These are phyloP conservation scores for Microtus ochrogaster DNA, from an alignment of 2,113 vertebrate genomes.

Conservation along the genomic window DNA sequence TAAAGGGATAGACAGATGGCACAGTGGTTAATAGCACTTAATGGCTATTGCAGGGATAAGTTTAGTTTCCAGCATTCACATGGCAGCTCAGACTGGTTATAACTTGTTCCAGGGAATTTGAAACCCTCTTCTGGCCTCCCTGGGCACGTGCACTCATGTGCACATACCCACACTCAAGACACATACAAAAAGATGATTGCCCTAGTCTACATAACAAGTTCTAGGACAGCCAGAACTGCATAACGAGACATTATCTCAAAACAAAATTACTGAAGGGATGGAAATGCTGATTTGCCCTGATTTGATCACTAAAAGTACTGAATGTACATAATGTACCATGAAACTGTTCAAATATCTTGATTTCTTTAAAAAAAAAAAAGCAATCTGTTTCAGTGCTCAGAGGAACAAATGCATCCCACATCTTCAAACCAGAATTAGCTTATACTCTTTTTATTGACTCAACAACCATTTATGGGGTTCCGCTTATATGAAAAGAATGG, in stretches of 20 bases:
- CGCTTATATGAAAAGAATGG: neutral
- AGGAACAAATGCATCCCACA: slow-evolving; percentile 43
- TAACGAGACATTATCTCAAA: neutral
- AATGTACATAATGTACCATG: neutral
- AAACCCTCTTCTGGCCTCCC: neutral
- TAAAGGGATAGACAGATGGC: neutral
- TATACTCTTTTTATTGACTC: slow-evolving; percentile 34
- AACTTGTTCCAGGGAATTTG: neutral
- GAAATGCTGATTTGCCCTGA: neutral
- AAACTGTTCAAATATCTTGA: neutral
- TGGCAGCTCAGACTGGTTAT: neutral
- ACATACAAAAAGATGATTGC: neutral
- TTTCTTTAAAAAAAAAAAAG: neutral
- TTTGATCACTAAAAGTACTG: neutral
- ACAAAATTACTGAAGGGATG: neutral
- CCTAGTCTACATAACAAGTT: neutral
- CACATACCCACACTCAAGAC: neutral
- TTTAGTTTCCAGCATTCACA: neutral
- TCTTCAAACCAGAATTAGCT: neutral
- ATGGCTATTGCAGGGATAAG: neutral
- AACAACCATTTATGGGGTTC: neutral
- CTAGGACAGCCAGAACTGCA: neutral
- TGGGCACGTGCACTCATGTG: neutral
- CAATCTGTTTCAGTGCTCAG: slow-evolving; percentile 24
- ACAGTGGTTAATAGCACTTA: neutral